Percentiles rank a stretch among this genome's conserved stretches.
These are phyloP conservation scores for Atherix ibis DNA, from an alignment of 2,888 invertebrate species.

Conservation along the genomic window DNA sequence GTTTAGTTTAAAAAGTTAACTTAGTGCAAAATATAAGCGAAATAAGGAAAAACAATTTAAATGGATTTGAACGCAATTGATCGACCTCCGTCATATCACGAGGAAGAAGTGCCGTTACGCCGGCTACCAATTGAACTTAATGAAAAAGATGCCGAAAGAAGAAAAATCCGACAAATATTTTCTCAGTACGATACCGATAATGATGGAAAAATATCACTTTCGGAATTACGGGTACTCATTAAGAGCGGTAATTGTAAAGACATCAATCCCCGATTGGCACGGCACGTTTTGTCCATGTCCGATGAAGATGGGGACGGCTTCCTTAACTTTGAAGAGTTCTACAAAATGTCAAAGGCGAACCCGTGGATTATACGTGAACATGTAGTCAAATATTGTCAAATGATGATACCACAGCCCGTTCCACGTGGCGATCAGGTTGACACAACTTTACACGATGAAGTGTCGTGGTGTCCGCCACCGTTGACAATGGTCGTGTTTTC, in stretches of 20 bases:
- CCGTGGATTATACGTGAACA: conserved; percentile 33
- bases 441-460: no score
- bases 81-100: no score
- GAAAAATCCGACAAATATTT: no score
- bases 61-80: no score
- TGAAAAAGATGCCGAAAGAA: no score
- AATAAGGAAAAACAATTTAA: no score
- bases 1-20: no score
- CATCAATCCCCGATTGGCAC: conserved; percentile 49
- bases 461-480: conserved; percentile 52
- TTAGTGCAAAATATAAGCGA: no score
- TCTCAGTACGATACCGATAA: conserved; percentile 57
- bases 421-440: conserved; percentile 27
- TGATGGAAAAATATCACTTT: conserved; percentile 51
- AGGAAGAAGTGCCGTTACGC: no score
- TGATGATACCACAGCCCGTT: conserved; percentile 27
- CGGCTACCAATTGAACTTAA: no score
- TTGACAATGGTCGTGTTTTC: neutral
- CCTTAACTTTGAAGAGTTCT: conserved; percentile 52
- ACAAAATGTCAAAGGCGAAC: conserved; percentile 40
- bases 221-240: conserved; percentile 39
- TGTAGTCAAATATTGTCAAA: conserved; percentile 25
- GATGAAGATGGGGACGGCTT: conserved; percentile 47
- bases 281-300: conserved; percentile 47
- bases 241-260: conserved; percentile 35